phyloP scores from a whole-genome alignment of 2,888 invertebrate genomes.

The Idaea biselata region DNA sequence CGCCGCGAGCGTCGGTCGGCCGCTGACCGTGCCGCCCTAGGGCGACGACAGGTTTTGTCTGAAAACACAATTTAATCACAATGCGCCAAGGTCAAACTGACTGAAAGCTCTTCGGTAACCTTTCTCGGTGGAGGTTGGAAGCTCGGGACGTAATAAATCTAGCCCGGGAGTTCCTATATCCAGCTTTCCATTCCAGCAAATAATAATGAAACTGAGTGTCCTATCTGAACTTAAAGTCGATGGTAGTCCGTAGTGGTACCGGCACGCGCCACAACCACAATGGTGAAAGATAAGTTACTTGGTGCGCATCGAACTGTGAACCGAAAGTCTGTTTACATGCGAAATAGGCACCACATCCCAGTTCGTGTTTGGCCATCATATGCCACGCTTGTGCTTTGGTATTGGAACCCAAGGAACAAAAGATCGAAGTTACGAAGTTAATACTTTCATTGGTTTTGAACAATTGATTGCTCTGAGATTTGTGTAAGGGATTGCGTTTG shows the following conservation, averaged over 20 bases:
- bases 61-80: too few relatives aligned
- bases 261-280: constrained; percentile 78
- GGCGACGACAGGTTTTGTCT: too few relatives aligned
- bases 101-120: too few relatives aligned
- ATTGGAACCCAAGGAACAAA: neutral
- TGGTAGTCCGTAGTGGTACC: constrained; percentile 14
- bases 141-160: too few relatives aligned
- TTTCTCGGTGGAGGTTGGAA: too few relatives aligned
- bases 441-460: constrained; percentile 39
- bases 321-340: constrained; percentile 80
- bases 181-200: neutral
- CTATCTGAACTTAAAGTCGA: constrained; percentile 40
- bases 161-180: too few relatives aligned
- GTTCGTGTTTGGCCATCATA: constrained; percentile 64
- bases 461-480: constrained; percentile 5
- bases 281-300: constrained; percentile 80
- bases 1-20: too few relatives aligned
- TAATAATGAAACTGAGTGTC: constrained; percentile 36
- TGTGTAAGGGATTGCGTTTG: neutral
- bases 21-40: too few relatives aligned
- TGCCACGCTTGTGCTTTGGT: constrained; percentile 55
- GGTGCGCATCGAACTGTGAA: constrained; percentile 79
- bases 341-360: constrained; percentile 68
- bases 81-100: too few relatives aligned
- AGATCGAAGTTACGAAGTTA: neutral